Base-by-base conservation (phyloP, 2,113 vertebrate genomes). In the Okapia johnstoni region DNA sequence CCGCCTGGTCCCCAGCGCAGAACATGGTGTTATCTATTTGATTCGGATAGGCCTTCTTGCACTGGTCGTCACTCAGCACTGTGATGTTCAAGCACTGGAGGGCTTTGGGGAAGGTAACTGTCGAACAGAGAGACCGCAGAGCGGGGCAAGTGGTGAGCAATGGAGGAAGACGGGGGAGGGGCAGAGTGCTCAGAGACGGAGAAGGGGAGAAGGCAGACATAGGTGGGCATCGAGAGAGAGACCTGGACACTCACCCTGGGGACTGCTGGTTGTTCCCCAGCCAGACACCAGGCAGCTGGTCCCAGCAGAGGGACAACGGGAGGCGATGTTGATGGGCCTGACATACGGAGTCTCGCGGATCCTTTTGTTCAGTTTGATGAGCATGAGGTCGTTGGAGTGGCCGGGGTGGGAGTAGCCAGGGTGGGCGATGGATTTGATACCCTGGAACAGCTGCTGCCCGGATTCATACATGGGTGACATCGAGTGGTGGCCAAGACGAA, bases 311-410 rank as follows among this genome's bases (percentile, higher is more conserved):
- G 96, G 94, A 13, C 97, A 97, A 0, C 1, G 21, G 33, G 95
- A 40, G 36, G 97, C 2, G 55, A 98, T 60, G 6, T 14, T 73
- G 77, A 97, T 85, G 7, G 97, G 94, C 25, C 15, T 93, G 57
- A 98, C 93, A 0, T n/a, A 3, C 0, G 11, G 52, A 3, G 55
- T 81, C 26, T 7, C 3, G 0, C 0, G 40, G 63, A 97, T 8
- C 23, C 11, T 97, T 13, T 6, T 52, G 88, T 96, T 96, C 91
- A 98, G 85, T 55, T 98, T 98, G 95, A 98, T 90, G 86, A 98
- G 97, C 98, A 98, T 98, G 61, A 98, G 96, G 54, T 98, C 98
- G 0, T 93, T 97, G 86, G 97, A 92, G 94, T 98, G 98, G 66
- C 83, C 4, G 0, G 98, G 98, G 83, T 94, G 89, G 16, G 83